Percentiles rank a stretch among this genome's conserved stretches.
phyloP scores from a whole-genome alignment of 2,113 vertebrate species.

The Equus quagga region DNA sequence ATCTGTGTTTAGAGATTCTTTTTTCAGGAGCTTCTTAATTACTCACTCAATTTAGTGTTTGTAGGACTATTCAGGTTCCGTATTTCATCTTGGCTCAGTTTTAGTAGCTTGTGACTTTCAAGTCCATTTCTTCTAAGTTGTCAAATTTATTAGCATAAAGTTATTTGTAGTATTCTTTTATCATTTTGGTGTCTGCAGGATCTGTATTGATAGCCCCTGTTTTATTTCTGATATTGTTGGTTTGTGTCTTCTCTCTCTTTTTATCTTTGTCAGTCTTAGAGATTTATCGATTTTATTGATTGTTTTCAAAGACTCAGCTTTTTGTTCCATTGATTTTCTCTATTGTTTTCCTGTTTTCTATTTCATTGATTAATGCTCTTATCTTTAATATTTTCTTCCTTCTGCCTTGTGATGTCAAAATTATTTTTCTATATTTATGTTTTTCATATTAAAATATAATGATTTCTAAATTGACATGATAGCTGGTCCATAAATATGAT shows the following conservation, averaged over 20 bases:
- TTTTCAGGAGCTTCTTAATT: slow-evolving; percentile 37
- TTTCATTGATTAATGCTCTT: slow-evolving; percentile 25
- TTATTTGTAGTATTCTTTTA: background rate
- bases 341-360: slow-evolving; percentile 51
- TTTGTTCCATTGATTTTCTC: slow-evolving; percentile 44
- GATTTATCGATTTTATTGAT: slow-evolving; percentile 50
- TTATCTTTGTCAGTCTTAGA: slow-evolving; percentile 1
- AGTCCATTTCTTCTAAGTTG: slow-evolving; percentile 39
- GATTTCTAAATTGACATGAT: background rate
- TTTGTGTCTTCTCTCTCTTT: background rate
- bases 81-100: slow-evolving; percentile 4
- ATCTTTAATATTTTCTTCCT: slow-evolving; percentile 52
- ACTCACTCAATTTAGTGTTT: slow-evolving; percentile 5
- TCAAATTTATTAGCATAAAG: slow-evolving; percentile 32
- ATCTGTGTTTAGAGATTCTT: background rate
- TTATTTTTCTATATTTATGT: background rate
- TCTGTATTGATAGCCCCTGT: background rate
- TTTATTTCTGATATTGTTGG: slow-evolving; percentile 27
- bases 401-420: background rate
- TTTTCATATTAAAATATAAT: slow-evolving; percentile 22
- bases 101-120: slow-evolving; percentile 44
- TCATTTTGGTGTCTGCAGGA: background rate
- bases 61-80: background rate
- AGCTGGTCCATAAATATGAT: background rate
- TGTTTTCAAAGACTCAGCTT: slow-evolving; percentile 38